These are phyloP conservation scores for Bombus impatiens DNA, from an alignment of 1,140 invertebrate genomes.

Conservation along the genomic window DNA sequence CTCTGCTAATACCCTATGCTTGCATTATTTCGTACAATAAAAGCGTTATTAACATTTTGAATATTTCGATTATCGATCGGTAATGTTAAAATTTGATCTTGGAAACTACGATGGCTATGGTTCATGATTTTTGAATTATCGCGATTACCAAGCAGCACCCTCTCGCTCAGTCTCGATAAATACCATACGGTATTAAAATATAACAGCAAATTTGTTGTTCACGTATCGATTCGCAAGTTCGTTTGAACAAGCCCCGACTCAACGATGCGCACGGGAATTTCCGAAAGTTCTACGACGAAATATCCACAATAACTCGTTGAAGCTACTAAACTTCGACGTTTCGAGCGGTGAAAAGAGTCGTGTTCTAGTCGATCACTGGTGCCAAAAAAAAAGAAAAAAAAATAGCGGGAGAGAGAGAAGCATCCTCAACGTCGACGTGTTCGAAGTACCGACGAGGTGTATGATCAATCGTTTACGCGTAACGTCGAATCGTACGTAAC, in stretches of 20 bases:
- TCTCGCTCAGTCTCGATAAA: not conserved
- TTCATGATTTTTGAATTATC: not conserved
- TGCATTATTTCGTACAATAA: not conserved
- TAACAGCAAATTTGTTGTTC: not conserved
- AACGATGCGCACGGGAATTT: not conserved
- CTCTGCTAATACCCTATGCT: not conserved
- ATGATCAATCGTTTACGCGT: slow-evolving; percentile 34
- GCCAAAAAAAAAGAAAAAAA: not conserved
- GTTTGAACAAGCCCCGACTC: not conserved
- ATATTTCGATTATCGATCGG: not conserved
- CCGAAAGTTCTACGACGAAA: slow-evolving; percentile 11
- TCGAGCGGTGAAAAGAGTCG: not conserved
- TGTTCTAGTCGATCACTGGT: not conserved
- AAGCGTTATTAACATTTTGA: not conserved
- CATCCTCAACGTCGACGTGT: not conserved
- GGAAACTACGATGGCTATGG: too few relatives aligned
- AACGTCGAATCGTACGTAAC: slow-evolving; percentile 14
- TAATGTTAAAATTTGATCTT: not conserved
- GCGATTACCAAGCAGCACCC: not conserved
- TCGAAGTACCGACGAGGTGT: not conserved
- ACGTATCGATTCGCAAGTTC: slow-evolving; percentile 9
- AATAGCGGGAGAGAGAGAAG: not conserved
- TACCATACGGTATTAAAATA: not conserved
- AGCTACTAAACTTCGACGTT: not conserved
- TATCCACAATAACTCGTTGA: slow-evolving; percentile 7